These are phyloP conservation scores for Itoplectis maculator DNA, from an alignment of 2,888 invertebrate species.

Conservation along the genomic window DNA sequence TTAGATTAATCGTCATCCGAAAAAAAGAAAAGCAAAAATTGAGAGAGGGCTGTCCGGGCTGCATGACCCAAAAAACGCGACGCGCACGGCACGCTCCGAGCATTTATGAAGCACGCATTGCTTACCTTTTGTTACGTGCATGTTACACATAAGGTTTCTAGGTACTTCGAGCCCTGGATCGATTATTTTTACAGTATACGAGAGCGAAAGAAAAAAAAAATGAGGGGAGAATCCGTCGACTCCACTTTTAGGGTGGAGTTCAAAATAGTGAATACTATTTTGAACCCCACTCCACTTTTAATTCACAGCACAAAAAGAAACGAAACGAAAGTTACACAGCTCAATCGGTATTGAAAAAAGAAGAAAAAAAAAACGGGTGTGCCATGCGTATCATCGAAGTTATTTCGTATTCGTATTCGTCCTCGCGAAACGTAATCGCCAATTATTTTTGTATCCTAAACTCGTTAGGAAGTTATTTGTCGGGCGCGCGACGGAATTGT, in stretches of 20 bases:
- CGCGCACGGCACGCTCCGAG: conserved; percentile 34
- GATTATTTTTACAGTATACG: conserved; percentile 37
- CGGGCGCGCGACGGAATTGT: conserved; percentile 4
- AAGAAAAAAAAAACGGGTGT: background rate
- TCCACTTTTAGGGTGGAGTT: too few species aligned
- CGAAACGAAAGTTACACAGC: conserved; percentile 38
- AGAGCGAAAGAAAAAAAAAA: background rate
- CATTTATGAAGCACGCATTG: conserved; percentile 62
- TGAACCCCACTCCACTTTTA: too few species aligned
- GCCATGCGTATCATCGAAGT: conserved; percentile 5
- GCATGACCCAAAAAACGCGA: conserved; percentile 8
- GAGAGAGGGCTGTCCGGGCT: conserved; percentile 29
- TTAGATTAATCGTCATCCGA: conserved; percentile 27
- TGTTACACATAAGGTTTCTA: conserved; percentile 2
- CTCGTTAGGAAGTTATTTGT: conserved; percentile 26
- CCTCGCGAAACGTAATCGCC: conserved; percentile 8
- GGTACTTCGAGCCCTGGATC: conserved; percentile 10
- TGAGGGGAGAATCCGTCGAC: too few species aligned
- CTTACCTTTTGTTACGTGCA: conserved; percentile 45
- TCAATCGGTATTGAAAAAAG: background rate
- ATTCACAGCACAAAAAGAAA: conserved; percentile 54
- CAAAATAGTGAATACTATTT: too few species aligned
- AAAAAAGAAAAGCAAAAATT: background rate
- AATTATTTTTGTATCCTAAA: conserved; percentile 30
- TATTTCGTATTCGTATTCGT: conserved; percentile 31